Evolutionary conservation across 2,113 vertebrate species (phyloP), one percentile per base, ranked within the genome.

Genomic region (Leptobrachium leishanense): DNA sequence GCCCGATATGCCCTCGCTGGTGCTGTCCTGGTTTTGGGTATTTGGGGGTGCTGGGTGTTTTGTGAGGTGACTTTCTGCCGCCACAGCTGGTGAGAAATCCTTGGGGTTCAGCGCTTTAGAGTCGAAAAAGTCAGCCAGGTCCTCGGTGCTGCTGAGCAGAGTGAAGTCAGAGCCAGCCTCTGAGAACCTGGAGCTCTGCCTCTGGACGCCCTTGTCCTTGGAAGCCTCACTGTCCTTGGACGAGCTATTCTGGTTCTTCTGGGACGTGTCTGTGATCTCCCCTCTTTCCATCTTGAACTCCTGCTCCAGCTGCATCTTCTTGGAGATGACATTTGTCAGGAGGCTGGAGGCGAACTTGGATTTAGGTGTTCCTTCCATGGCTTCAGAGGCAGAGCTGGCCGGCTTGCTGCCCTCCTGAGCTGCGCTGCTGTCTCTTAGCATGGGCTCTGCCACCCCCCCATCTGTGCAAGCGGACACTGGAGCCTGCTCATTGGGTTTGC

Each of bases 201-300:
- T 89, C 74, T 92, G 94, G 73, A 93, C 70, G 9, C 84, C 81
- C 31, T 81, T 84, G 5, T 88, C 82, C 5, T 82, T 82, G 40
- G 63, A 85, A 50, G 46, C 8, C 0, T 81, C 81, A 46, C 86
- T 86, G 66, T 95, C 93, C 82, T 84, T 88, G 76, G 82, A 75
- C 63, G 13, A n/a, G 53, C 0, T 66, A 12, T 12, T 12, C 64
- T 50, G 66, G 68, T 83, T 54, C 0, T 63, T 86, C 39, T 90
- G 86, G n/a, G 91, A 88, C 0, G 91, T 93, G 84, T 98, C 97
- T 0, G 83, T 87, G 54, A 98, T 94, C 85, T 98, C 94, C 2
- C 97, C 97, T 31, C 97, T 83, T 84, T 99, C 97, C 97, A 99
- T 98, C 84, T 94, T 96, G 86, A 95, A 94, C 89, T 99, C 97